Conservation (phyloP, 2,113 vertebrate genomes). For the Anser brachyrhynchus region DNA sequence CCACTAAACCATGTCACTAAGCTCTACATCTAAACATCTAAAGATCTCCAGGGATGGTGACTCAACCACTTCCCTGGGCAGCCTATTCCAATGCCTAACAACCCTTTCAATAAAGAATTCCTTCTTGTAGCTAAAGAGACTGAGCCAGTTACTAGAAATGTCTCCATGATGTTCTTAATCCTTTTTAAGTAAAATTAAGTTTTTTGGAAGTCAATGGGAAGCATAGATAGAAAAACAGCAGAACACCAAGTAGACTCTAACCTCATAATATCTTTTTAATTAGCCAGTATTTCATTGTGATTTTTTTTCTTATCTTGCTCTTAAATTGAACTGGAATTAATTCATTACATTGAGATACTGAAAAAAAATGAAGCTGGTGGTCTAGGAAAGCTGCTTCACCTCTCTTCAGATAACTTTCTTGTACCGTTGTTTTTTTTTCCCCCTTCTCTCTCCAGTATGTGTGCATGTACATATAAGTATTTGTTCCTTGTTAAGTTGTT, state of each 20-base stretch:
- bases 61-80: too few species aligned
- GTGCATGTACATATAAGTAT: rapidly evolving
- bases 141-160: not conserved
- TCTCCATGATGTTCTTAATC: not conserved
- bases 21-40: too few species aligned
- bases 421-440: not conserved
- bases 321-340: not conserved
- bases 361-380: not conserved
- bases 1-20: too few species aligned
- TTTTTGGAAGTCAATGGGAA: not conserved
- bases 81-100: too few species aligned
- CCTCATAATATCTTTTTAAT: not conserved
- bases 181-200: not conserved
- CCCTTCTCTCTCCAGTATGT: not conserved
- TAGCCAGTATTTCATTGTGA: not conserved
- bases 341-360: not conserved
- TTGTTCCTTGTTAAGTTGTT: not conserved
- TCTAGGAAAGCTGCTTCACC: not conserved
- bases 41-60: too few species aligned
- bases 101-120: too few species aligned
- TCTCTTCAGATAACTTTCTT: not conserved
- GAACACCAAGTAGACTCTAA: not conserved
- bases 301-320: not conserved
- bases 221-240: not conserved
- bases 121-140: not conserved